Evolutionary conservation across 2,797 vertebrate species (phyloP).

Genomic region (Macropus fuliginosus): DNA sequence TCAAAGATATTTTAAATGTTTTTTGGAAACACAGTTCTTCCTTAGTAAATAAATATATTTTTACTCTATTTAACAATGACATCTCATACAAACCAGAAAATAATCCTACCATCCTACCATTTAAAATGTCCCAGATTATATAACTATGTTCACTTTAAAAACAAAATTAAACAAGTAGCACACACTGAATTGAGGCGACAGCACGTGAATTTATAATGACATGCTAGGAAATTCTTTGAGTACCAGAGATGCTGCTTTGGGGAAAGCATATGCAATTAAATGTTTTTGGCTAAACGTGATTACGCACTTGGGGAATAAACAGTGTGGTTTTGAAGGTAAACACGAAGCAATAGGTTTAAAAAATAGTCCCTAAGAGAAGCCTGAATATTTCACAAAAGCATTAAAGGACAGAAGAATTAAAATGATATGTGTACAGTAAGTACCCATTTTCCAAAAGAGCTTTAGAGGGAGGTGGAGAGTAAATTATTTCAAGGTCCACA

Average conservation of each 20-base stretch:
- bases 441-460: slow-evolving; percentile 35
- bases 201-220: slow-evolving; percentile 56
- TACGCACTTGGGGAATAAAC: slow-evolving; percentile 60
- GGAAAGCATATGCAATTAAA: slow-evolving; percentile 71
- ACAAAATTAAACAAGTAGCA: not conserved
- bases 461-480: not conserved
- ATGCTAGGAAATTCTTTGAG: slow-evolving; percentile 67
- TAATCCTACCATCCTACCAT: not conserved
- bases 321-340: slow-evolving; percentile 52
- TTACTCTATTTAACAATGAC: not conserved
- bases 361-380: not conserved
- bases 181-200: slow-evolving; percentile 45
- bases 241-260: slow-evolving; percentile 70
- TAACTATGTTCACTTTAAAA: not conserved
- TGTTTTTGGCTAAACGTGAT: slow-evolving; percentile 67
- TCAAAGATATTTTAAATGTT: not conserved
- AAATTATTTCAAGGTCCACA: slow-evolving; percentile 21
- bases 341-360: not conserved
- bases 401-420: slow-evolving; percentile 12
- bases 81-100: not conserved
- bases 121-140: not conserved
- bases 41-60: not conserved
- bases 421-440: slow-evolving; percentile 8
- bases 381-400: not conserved
- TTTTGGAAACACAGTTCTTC: not conserved